Evolutionary conservation across 2,113 vertebrate genomes (phyloP).

Genomic region (Mixornis gularis): DNA sequence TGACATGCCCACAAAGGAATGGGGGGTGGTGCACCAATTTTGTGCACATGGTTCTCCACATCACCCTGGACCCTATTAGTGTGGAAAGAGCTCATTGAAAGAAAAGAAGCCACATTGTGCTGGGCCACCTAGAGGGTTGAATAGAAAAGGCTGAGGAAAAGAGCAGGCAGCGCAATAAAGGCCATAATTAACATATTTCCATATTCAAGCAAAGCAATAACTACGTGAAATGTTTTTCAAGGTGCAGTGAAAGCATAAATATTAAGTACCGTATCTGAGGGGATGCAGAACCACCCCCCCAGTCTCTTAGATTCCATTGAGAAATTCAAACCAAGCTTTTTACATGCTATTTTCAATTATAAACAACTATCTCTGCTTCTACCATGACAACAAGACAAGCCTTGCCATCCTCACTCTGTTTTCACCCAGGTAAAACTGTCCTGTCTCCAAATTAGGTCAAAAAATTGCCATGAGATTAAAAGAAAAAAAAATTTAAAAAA

Average conservation of each 20-base stretch:
- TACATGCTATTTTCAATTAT: background rate
- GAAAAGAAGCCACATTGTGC: conserved; percentile 75
- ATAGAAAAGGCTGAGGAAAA: conserved; percentile 67
- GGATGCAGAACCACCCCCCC: background rate
- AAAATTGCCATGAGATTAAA: background rate
- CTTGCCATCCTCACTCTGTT: background rate
- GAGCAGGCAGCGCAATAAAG: conserved; percentile 69
- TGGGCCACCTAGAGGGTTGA: conserved; percentile 82
- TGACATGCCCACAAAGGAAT: conserved; percentile 78
- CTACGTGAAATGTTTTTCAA: conserved; percentile 71
- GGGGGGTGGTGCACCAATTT: conserved; percentile 67
- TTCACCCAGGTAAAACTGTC: background rate
- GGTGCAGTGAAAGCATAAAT: conserved; percentile 43
- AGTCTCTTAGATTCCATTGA: background rate
- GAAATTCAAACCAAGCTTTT: conserved; percentile 10
- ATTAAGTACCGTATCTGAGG: conserved; percentile 10
- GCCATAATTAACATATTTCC: conserved; percentile 81
- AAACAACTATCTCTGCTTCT: background rate
- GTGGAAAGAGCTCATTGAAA: conserved; percentile 75
- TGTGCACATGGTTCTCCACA: conserved; percentile 79
- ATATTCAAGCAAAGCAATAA: conserved; percentile 86
- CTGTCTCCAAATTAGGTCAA: background rate
- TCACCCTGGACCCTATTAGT: conserved; percentile 77
- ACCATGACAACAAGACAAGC: background rate
- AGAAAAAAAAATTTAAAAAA: background rate